A percentile compares a stretch with the other conserved stretches of the same genome.
phyloP scores from a whole-genome alignment of 2,888 invertebrate genomes.

The Parthenolecanium corni region DNA sequence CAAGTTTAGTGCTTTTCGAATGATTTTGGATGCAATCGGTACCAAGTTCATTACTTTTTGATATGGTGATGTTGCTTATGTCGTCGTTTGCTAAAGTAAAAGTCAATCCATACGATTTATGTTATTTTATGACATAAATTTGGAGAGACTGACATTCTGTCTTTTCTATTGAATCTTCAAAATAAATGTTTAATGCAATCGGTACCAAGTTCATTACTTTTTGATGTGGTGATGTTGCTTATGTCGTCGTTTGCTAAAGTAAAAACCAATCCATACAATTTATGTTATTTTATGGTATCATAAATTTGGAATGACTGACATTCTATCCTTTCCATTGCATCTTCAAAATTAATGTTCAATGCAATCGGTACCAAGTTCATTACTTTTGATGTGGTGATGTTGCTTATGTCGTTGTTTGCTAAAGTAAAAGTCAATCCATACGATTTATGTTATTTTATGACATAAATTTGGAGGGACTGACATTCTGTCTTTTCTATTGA shows the following conservation, averaged over 20 bases:
- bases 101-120: background rate
- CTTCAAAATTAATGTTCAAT: background rate
- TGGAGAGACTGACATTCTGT: too few relatives aligned
- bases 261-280: background rate
- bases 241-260: constrained; percentile 1
- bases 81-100: constrained; percentile 5
- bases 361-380: constrained; percentile 8
- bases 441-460: background rate
- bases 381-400: background rate
- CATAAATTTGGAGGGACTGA: background rate
- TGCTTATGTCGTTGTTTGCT: background rate
- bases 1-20: background rate
- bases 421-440: background rate
- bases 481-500: background rate
- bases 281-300: background rate
- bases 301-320: background rate
- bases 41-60: background rate
- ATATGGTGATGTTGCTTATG: background rate
- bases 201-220: constrained; percentile 4
- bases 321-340: background rate
- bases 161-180: too few relatives aligned
- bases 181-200: background rate
- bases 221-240: background rate
- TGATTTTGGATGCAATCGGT: background rate
- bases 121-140: background rate